Percentiles rank a stretch among this genome's conserved stretches.
phyloP scores from a whole-genome alignment of 2,797 vertebrate species.

The Eulemur mongoz region DNA sequence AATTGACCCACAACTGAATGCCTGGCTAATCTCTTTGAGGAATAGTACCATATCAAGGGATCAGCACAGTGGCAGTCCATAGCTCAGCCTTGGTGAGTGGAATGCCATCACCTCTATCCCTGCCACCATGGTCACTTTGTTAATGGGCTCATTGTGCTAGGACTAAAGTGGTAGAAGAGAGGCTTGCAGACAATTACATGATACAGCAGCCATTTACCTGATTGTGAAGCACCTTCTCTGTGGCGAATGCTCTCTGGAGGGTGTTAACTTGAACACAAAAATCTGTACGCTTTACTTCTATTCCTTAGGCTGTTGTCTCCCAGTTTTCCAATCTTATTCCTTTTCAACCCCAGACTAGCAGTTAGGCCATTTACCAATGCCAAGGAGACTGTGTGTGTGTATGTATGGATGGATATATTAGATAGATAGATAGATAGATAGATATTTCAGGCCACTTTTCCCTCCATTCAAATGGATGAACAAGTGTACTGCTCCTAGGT shows the following conservation, averaged over 20 bases:
- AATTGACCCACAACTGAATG: neutral
- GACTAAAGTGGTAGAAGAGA: neutral
- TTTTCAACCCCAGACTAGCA: neutral
- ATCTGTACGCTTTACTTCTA: neutral
- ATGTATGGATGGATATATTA: neutral
- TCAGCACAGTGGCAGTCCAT: neutral
- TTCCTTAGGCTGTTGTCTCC: neutral
- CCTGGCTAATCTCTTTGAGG: neutral
- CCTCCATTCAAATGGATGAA: neutral
- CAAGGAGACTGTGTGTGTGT: neutral
- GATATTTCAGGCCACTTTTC: neutral
- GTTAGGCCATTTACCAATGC: neutral
- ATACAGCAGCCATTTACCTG: neutral
- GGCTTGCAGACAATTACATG: neutral
- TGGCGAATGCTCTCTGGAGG: neutral
- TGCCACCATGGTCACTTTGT: neutral
- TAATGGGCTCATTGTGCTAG: neutral
- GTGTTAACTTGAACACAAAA: neutral
- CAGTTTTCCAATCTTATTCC: neutral
- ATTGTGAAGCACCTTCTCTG: neutral
- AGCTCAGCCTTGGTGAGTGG: neutral
- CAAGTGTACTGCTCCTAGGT: neutral
- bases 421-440: neutral
- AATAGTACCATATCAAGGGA: neutral
- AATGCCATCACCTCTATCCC: neutral